Evolutionary conservation across 2,888 invertebrate species (phyloP), one percentile per base, ranked within the genome.

Genomic region (Morpho deidamia): DNA sequence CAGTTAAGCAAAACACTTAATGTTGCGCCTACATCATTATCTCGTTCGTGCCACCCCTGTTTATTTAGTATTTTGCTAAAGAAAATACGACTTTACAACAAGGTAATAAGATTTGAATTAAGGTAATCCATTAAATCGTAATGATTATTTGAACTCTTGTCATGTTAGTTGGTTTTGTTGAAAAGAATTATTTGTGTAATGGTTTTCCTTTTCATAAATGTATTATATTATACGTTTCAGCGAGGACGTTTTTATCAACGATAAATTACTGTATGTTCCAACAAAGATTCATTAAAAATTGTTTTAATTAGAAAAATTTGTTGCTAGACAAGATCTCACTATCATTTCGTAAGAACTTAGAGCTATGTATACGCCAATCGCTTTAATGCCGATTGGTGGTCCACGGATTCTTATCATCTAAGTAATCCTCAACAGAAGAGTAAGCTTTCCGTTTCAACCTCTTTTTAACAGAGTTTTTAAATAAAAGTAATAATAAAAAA

Each of bases 21-120:
- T 71, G 72, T 68, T 68, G 51, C 53, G 71, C 71, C 72, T 69
- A 75, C 77, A 71, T 78, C 78, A 76, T 80, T 80, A 79, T 77
- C 66, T 67, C 64, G 65, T 70, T 66, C 56, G 57, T 52, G 46
- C 60, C 71, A 59, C 68, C 74, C 72, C 65, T 71, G 69, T 69
- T 66, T 62, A 59, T 59, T 58, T 60, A 51, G 53, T 11, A 9
- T 37, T 9, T 23, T 1, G 9, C n/a, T 34, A 49, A 33, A 1
- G 11, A 9, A 58, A 57, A 56, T 33, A 11, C 10, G 11, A 58
- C 61, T 55, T 48, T 61, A 57, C 35, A 1, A 0, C 0, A 11
- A 34, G 0, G 42, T 0, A 8, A 34, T 59, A 47, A 7, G 45
- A 42, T 9, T 39, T 3, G 38, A 35, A 51, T 53, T 62, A 8